Conservation (phyloP, 2,888 invertebrate species). For the Macrostomum cliftonense region DNA sequence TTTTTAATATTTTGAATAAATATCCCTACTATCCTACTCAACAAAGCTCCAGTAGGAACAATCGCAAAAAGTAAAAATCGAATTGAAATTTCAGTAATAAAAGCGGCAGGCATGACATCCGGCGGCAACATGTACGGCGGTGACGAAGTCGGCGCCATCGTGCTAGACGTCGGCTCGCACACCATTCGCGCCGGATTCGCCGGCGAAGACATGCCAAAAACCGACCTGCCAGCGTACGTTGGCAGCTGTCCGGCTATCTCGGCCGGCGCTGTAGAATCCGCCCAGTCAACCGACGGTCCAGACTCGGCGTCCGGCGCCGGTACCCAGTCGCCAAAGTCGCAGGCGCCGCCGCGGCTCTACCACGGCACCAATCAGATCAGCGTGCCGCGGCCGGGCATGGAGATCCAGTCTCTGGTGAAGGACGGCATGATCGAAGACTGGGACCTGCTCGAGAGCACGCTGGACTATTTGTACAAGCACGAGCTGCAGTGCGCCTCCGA, state of each 20-base stretch:
- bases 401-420: slow-evolving; percentile 76
- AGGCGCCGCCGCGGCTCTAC: neutral
- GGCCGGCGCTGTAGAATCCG: neutral
- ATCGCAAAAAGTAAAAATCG: too few species aligned
- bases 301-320: neutral
- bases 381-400: slow-evolving; percentile 66
- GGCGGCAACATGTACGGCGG: too few species aligned
- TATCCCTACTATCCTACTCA: too few species aligned
- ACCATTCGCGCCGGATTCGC: slow-evolving; percentile 77
- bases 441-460: slow-evolving; percentile 87
- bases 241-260: neutral
- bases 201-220: slow-evolving; percentile 93
- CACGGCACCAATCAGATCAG: slow-evolving; percentile 65
- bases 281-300: neutral
- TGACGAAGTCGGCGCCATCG: slow-evolving; percentile 92
- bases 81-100: too few species aligned
- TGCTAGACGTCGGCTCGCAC: slow-evolving; percentile 84
- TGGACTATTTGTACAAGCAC: slow-evolving; percentile 78
- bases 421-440: slow-evolving; percentile 97
- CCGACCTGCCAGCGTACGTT: slow-evolving; percentile 12
- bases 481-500: slow-evolving; percentile 81
- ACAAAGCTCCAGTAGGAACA: too few species aligned
- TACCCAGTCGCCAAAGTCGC: neutral
- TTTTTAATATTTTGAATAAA: too few species aligned
- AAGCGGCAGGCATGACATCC: too few species aligned